These are phyloP conservation scores for Lepidurus arcticus DNA, from an alignment of 1,140 invertebrate genomes.

Conservation along the genomic window DNA sequence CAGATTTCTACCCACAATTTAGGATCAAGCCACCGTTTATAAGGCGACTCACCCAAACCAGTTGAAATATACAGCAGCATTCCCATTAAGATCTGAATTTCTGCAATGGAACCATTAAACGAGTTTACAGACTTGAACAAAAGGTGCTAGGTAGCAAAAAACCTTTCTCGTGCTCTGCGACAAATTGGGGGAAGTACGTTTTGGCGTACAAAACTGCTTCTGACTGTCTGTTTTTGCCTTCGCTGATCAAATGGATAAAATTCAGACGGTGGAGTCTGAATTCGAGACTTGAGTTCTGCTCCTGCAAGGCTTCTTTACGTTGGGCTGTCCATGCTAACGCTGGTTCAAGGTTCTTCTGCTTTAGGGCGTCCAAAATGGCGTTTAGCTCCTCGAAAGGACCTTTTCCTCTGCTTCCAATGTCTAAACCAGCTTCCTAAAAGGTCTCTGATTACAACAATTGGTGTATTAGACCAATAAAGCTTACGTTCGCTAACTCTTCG, in stretches of 20 bases:
- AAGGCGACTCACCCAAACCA: conserved; percentile 74
- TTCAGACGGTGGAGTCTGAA: conserved; percentile 75
- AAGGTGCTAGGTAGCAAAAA: background rate
- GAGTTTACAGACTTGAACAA: background rate
- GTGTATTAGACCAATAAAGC: conserved; percentile 31
- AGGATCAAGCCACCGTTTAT: conserved; percentile 67
- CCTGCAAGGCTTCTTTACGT: conserved; percentile 56
- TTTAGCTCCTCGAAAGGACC: conserved; percentile 81
- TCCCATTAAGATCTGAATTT: conserved; percentile 82
- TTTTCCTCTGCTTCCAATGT: conserved; percentile 61
- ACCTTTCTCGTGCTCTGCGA: conserved; percentile 74
- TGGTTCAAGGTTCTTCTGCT: conserved; percentile 67
- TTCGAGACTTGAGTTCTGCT: conserved; percentile 58
- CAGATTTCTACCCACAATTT: conserved; percentile 77
- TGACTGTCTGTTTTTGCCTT: conserved; percentile 58
- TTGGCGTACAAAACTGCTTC: conserved; percentile 84
- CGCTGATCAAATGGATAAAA: conserved; percentile 64
- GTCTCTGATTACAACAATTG: conserved; percentile 20
- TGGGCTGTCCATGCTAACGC: conserved; percentile 71
- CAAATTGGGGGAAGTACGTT: conserved; percentile 75
- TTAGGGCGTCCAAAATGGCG: conserved; percentile 72
- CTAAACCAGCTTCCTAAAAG: conserved; percentile 63
- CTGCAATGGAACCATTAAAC: conserved; percentile 45
- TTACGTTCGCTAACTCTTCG: conserved; percentile 64
- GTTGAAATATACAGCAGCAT: conserved; percentile 73